Percentiles rank a stretch among this genome's conserved stretches.
Evolutionary conservation across 2,113 vertebrate genomes (phyloP).

Genomic region (Crypturellus undulatus): DNA sequence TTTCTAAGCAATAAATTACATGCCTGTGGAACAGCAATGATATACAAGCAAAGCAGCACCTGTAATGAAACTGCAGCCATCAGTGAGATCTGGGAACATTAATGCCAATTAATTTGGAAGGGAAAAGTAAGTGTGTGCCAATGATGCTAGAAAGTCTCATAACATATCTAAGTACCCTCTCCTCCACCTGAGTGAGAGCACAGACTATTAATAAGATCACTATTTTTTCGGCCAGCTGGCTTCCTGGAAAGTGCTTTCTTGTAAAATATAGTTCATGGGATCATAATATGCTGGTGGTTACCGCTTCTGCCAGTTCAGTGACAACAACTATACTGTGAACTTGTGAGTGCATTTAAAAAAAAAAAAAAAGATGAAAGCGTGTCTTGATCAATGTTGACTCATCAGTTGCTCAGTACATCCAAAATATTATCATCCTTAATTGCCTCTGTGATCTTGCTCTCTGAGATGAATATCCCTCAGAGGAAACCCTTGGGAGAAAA

Average conservation of each 20-base stretch:
- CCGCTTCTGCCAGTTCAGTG: not conserved
- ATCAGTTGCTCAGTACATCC: not conserved
- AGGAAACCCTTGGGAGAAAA: constrained; percentile 46
- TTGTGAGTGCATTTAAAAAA: constrained; percentile 12
- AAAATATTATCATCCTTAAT: constrained; percentile 36
- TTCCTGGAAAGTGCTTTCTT: constrained; percentile 29
- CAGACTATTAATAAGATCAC: not conserved
- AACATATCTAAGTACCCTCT: not conserved
- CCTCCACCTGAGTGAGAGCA: not conserved
- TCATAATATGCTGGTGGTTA: not conserved
- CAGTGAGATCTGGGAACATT: constrained; percentile 5
- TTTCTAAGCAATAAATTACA: constrained; percentile 50
- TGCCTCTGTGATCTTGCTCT: constrained; percentile 24
- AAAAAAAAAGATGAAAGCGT: not conserved
- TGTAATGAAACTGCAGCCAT: constrained; percentile 14
- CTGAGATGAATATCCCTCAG: constrained; percentile 13
- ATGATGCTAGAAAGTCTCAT: not conserved
- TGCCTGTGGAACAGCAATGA: constrained; percentile 16
- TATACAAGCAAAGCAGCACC: constrained; percentile 29
- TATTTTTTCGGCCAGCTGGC: not conserved
- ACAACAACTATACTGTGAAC: not conserved
- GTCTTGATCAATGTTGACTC: constrained; percentile 25
- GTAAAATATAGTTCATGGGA: constrained; percentile 17
- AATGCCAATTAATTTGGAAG: constrained; percentile 31
- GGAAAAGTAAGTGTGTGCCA: not conserved